Conservation (phyloP, 2,888 invertebrate species). For the Ernsta delagoae region DNA sequence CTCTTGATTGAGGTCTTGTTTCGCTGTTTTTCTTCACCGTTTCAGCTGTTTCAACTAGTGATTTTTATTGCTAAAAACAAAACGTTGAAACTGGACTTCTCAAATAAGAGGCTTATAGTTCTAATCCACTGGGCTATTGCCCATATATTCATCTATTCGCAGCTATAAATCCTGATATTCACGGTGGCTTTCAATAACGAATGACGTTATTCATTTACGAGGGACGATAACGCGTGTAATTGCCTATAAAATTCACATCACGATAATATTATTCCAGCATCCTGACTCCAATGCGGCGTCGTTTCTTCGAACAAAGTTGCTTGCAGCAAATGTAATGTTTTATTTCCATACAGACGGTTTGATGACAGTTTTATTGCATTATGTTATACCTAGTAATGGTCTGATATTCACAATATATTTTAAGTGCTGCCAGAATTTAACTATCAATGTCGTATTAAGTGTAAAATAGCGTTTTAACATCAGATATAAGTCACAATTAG, state of each 20-base stretch:
- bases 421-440: not conserved
- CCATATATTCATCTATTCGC: not conserved
- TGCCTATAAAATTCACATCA: constrained; percentile 46
- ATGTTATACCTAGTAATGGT: constrained; percentile 1
- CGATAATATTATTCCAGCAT: constrained; percentile 43
- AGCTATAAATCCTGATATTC: constrained; percentile 37
- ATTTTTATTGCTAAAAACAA: no score
- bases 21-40: no score
- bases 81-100: no score
- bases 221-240: constrained; percentile 44
- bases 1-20: no score
- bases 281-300: constrained; percentile 10
- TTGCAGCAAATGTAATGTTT: constrained; percentile 28
- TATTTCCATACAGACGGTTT: constrained; percentile 18
- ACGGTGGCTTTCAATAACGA: constrained; percentile 42
- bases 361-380: constrained; percentile 7
- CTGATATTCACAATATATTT: not conserved
- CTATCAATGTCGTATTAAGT: no score
- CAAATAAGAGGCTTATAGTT: no score
- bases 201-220: constrained; percentile 47
- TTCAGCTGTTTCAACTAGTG: no score
- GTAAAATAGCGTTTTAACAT: no score
- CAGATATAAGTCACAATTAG: no score
- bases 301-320: constrained; percentile 24
- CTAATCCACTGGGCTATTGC: no score